Evolutionary conservation across 1,140 invertebrate genomes (phyloP), one percentile per base, ranked within the genome.

Genomic region (Trichomalopsis sarcophagae): DNA sequence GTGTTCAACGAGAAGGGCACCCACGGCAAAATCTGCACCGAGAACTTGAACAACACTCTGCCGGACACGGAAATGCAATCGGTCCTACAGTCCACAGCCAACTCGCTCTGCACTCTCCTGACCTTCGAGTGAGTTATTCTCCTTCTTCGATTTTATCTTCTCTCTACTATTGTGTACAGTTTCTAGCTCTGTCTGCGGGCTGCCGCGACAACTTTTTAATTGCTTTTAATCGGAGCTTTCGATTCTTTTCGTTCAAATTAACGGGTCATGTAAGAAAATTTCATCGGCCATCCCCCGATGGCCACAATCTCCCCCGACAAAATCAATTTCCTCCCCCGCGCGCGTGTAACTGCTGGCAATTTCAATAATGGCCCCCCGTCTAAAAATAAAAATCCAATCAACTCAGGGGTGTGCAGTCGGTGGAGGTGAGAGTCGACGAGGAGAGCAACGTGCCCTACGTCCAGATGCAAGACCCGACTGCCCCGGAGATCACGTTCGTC

Each of bases 1-100:
- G 94, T 97, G 80, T 97, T 97, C 93, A 96, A 96, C 81, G 97
- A 97, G 91, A 96, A 96, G 88, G 97, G 97, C 11, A 94, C 94
- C n/a, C 92, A 95, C 27, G 97, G 97, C 50, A 97, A 97, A 92
- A 92, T 97, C 30, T 98, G 97, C 88, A 95, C 96, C 40, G 96
- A 96, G 81, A 96, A 96, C 87, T 93, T 97, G 11, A 95, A 95
- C 88, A 90, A 91, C 50, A 94, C 94, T 27, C 86, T 95, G 23
- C 93, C 93, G 6, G 89, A 90, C 40, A 93, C 92, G 81, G 94
- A 94, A 89, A 94, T 93, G 86, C 92, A 94, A 81, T 92, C 91
- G 71, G 94, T 95, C 62, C 91, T 96, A 1, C 92, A 95, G 86
- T 96, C 95, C 2, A 96, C 97, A 30, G 96, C 96, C 10, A 94